Evolutionary conservation across 1,140 invertebrate species (phyloP).

Genomic region (Achatina immaculata): DNA sequence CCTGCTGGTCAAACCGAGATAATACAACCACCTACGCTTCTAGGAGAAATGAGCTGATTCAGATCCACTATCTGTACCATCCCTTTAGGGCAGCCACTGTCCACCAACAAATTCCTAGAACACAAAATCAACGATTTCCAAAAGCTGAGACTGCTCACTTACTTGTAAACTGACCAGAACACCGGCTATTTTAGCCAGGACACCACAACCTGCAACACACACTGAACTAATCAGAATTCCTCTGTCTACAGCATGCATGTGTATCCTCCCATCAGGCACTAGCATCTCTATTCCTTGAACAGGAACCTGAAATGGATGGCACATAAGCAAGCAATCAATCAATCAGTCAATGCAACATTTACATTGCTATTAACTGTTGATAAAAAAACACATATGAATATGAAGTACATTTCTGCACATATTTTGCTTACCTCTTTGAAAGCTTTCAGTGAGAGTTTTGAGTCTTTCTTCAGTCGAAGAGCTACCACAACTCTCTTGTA

Average conservation of each 20-base stretch:
- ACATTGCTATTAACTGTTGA: neutral
- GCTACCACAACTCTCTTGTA: slow-evolving; percentile 68
- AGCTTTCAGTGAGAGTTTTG: slow-evolving; percentile 66
- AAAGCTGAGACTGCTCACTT: too few species aligned
- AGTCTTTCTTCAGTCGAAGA: slow-evolving; percentile 64
- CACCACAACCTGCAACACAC: slow-evolving; percentile 48
- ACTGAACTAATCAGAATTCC: slow-evolving; percentile 51
- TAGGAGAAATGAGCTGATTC: too few species aligned
- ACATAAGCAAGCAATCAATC: neutral
- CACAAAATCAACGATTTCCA: too few species aligned
- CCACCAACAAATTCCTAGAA: too few species aligned
- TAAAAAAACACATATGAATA: neutral
- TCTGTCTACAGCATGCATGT: slow-evolving; percentile 60
- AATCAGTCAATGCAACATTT: neutral
- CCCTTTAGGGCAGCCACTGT: too few species aligned
- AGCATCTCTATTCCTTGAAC: slow-evolving; percentile 64
- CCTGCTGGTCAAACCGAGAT: too few species aligned
- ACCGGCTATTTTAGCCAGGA: slow-evolving; percentile 60
- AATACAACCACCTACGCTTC: too few species aligned
- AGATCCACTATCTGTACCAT: too few species aligned
- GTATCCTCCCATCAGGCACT: slow-evolving; percentile 65
- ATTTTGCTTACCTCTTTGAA: slow-evolving; percentile 62
- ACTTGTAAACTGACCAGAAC: slow-evolving; percentile 51
- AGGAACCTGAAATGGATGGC: slow-evolving; percentile 48
- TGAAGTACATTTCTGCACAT: too few species aligned